phyloP scores from a whole-genome alignment of 2,797 vertebrate genomes.

The Nannoperca australis region DNA sequence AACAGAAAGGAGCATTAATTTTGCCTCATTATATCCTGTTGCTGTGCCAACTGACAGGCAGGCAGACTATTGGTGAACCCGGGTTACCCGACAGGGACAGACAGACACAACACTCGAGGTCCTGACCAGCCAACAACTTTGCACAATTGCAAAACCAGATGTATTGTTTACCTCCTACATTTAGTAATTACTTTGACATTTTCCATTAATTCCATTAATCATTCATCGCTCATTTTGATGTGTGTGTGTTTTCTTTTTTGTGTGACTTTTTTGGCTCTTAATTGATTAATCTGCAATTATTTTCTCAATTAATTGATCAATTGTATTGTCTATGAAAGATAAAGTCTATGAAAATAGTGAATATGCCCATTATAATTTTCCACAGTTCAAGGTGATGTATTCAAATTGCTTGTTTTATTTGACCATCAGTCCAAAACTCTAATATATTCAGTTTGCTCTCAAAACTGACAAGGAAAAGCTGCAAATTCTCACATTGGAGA shows the following conservation, averaged over 20 bases:
- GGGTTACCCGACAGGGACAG: constrained; percentile 45
- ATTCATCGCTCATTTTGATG: background rate
- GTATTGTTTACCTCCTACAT: constrained; percentile 10
- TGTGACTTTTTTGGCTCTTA: no score
- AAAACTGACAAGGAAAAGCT: background rate
- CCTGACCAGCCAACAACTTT: constrained; percentile 38
- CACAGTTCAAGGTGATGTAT: background rate
- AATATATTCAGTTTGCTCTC: background rate
- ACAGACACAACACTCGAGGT: constrained; percentile 23
- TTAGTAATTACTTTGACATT: background rate
- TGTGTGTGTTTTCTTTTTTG: background rate
- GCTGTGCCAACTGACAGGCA: constrained; percentile 69
- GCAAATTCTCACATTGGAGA: background rate
- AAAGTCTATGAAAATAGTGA: background rate
- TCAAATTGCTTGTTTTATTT: background rate
- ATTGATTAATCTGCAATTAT: background rate
- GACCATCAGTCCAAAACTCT: background rate
- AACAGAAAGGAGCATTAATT: constrained; percentile 59
- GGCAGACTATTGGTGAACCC: constrained; percentile 62
- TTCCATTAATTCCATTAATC: background rate
- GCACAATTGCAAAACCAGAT: background rate
- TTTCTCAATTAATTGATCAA: background rate
- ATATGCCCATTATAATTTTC: no score
- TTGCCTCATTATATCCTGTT: constrained; percentile 71
- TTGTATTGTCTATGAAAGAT: background rate